phyloP scores from a whole-genome alignment of 2,797 vertebrate species.

The Hippocampus kuda region DNA sequence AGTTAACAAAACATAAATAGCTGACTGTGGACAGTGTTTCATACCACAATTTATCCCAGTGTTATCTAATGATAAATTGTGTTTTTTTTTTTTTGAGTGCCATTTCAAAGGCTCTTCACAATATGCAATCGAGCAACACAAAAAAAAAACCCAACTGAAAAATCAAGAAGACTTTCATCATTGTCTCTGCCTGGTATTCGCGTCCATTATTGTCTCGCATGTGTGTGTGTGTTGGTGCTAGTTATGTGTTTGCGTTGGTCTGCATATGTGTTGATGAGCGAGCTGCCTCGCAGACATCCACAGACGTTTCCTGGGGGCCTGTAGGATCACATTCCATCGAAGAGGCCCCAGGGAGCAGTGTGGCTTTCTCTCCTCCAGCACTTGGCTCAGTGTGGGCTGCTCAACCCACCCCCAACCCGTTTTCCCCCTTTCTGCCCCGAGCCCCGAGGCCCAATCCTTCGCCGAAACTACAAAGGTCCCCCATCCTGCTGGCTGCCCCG shows the following conservation, averaged over 20 bases:
- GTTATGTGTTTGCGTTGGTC: not conserved
- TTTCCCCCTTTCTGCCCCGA: conserved; percentile 13
- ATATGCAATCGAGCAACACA: not conserved
- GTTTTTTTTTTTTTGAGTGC: not conserved
- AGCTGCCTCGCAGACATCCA: conserved; percentile 65
- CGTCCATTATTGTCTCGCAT: conserved; percentile 35
- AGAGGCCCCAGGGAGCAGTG: conserved; percentile 65
- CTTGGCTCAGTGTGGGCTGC: conserved; percentile 63
- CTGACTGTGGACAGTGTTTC: not conserved
- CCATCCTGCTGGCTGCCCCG: conserved; percentile 63
- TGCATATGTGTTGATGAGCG: conserved; percentile 18
- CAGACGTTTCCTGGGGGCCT: conserved; percentile 63
- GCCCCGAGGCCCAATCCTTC: conserved; percentile 61
- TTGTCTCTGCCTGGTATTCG: conserved; percentile 1
- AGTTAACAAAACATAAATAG: not conserved
- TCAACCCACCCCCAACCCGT: conserved; percentile 31
- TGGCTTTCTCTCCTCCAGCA: conserved; percentile 64
- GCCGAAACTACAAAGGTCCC: conserved; percentile 74
- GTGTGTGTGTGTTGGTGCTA: conserved; percentile 13
- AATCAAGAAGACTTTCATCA: conserved; percentile 40
- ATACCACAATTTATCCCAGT: not conserved
- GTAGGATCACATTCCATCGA: conserved; percentile 75
- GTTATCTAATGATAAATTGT: not conserved
- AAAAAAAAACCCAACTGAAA: conserved; percentile 29
- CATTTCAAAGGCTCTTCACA: not conserved